phyloP scores from a whole-genome alignment of 2,113 vertebrate genomes.

The Equus quagga region DNA sequence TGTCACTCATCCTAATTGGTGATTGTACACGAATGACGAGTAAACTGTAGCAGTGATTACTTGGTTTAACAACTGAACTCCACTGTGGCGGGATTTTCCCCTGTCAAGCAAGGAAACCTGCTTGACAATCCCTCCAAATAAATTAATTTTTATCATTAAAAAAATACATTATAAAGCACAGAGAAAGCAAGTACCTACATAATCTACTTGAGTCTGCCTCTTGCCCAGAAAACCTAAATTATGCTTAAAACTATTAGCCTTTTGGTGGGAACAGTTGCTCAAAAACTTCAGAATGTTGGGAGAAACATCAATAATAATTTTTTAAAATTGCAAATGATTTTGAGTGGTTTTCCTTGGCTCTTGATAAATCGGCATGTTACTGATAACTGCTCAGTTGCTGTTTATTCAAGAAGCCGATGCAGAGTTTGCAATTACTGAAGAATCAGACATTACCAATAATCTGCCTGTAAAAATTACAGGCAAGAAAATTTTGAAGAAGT shows the following conservation, averaged over 20 bases:
- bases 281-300: neutral
- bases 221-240: neutral
- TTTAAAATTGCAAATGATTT: neutral
- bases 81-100: neutral
- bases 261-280: neutral
- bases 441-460: neutral
- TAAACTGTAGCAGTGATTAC: neutral
- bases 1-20: neutral
- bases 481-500: neutral
- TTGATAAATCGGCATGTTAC: neutral
- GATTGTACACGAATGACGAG: neutral
- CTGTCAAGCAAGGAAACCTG: neutral
- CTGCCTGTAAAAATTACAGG: neutral
- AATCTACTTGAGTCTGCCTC: neutral
- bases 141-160: conserved; percentile 30
- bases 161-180: neutral
- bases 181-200: neutral
- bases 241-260: neutral
- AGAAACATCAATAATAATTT: neutral
- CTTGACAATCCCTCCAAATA: neutral
- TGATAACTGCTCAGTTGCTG: neutral
- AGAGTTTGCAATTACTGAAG: neutral
- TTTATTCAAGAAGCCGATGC: neutral
- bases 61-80: neutral
- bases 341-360: conserved; percentile 23